Evolutionary conservation across 2,888 invertebrate species (phyloP).

Genomic region (Euplagia quadripunctaria): DNA sequence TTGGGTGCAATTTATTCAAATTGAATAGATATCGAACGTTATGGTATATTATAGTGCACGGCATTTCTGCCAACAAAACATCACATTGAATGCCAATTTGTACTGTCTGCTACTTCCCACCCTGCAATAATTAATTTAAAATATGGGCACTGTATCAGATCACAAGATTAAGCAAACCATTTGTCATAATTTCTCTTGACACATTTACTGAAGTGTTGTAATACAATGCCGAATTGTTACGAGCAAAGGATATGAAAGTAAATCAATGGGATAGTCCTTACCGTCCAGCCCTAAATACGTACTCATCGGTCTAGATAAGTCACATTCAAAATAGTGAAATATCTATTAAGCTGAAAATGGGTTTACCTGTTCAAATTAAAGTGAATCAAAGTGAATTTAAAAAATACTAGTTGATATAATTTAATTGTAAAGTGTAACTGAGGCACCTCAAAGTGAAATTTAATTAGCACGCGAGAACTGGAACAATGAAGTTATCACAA

Average conservation of each 20-base stretch:
- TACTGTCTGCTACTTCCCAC: slow-evolving; percentile 54
- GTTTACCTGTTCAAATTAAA: background rate
- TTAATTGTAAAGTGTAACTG: background rate
- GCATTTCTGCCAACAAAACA: slow-evolving; percentile 56
- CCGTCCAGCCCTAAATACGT: background rate
- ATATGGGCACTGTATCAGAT: slow-evolving; percentile 45
- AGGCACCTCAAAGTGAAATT: background rate
- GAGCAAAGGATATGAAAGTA: background rate
- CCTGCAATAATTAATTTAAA: slow-evolving; percentile 46
- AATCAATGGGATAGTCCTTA: background rate
- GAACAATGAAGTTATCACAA: background rate
- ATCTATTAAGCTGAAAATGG: background rate
- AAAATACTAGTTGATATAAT: background rate
- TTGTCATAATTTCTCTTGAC: background rate
- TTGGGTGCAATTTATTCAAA: slow-evolving; percentile 30
- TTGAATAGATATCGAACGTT: slow-evolving; percentile 35
- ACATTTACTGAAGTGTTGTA: background rate
- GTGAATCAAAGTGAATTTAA: background rate
- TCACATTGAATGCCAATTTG: slow-evolving; percentile 57
- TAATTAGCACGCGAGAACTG: background rate
- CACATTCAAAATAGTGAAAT: background rate
- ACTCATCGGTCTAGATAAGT: no score
- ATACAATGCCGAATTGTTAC: background rate
- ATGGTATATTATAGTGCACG: slow-evolving; percentile 17
- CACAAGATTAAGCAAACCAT: slow-evolving; percentile 35